Base-by-base conservation (phyloP, 2,888 invertebrate genomes). In the Exocentrus adspersus region DNA sequence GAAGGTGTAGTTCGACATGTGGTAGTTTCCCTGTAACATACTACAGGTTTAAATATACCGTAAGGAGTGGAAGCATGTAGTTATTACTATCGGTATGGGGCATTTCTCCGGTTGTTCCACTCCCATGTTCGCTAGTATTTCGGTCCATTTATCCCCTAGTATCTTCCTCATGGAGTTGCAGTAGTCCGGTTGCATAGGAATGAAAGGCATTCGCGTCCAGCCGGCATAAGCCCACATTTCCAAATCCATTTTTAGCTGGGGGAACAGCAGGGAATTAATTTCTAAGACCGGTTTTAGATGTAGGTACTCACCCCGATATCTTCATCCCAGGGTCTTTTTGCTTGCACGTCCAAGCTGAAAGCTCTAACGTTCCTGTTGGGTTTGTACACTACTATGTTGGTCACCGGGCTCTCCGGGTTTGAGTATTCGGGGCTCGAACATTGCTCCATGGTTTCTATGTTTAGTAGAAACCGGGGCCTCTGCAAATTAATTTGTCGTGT, bases 41-140 rank as follows among this genome's bases (percentile, higher is more conserved):
- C 17, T 28, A 30, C 10, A 30, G 7, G n/a, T 19, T 30, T 52
- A 30, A 16, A n/a, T n/a, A n/a, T n/a, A n/a, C n/a, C n/a, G n/a
- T n/a, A n/a, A n/a, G n/a, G n/a, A n/a, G n/a, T n/a, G n/a, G n/a
- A n/a, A n/a, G 5, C 4, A 0, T 37, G 21, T 46, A 30, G 9
- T n/a, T 21, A 59, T 65, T 53, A 68, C 71, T 9, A 67, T 45
- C 14, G 69, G 68, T 51, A 69, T 64, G 9, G 72, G 72, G 51
- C 72, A 72, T 12, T 63, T 50, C 10, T 66, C 65, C 1, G 69
- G 67, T 19, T 65, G 16, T 43, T 65, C 45, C 10, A 68, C 64
- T 12, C 68, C 68, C 6, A 57, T 9, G 16, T 28, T 32, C 4
- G 16, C 60, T 16, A 41, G 37, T 24, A 59, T 62, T 2, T 12